These are phyloP conservation scores for Eupithecia dodoneata DNA, from an alignment of 2,888 invertebrate species.

Conservation along the genomic window DNA sequence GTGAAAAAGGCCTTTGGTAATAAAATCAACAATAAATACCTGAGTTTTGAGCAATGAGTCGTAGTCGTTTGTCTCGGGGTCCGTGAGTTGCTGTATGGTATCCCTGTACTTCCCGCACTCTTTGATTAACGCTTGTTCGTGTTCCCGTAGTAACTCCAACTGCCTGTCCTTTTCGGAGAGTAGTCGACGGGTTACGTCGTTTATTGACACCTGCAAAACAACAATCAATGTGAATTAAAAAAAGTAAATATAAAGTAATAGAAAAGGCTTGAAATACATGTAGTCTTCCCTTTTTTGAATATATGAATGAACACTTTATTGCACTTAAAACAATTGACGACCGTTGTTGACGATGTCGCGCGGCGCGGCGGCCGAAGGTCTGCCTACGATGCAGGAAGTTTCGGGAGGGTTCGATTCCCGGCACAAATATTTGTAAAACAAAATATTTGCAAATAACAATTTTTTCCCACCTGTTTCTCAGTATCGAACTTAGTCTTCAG, in stretches of 20 bases:
- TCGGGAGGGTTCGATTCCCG: no score
- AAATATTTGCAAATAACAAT: background rate
- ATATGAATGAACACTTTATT: no score
- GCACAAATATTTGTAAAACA: background rate
- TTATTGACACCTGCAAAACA: conserved; percentile 73
- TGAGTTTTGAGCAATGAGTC: conserved; percentile 75
- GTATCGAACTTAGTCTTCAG: conserved; percentile 78
- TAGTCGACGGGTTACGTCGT: conserved; percentile 86
- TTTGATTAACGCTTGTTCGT: conserved; percentile 84
- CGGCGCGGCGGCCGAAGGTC: no score
- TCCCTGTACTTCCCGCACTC: conserved; percentile 88
- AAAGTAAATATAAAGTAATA: no score
- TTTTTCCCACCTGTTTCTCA: conserved; percentile 77
- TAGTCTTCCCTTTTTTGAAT: no score
- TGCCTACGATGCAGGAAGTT: no score
- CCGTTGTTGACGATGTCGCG: no score
- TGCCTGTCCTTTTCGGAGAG: conserved; percentile 89
- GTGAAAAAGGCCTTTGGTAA: no score
- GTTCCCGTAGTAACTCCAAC: conserved; percentile 86
- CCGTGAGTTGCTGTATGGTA: conserved; percentile 87
- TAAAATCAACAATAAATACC: conserved; percentile 50
- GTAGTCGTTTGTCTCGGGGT: conserved; percentile 85
- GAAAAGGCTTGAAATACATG: background rate
- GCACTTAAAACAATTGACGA: no score
- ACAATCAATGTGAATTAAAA: background rate